phyloP scores from a whole-genome alignment of 2,113 vertebrate species.

The Cyprinodon tularosa region DNA sequence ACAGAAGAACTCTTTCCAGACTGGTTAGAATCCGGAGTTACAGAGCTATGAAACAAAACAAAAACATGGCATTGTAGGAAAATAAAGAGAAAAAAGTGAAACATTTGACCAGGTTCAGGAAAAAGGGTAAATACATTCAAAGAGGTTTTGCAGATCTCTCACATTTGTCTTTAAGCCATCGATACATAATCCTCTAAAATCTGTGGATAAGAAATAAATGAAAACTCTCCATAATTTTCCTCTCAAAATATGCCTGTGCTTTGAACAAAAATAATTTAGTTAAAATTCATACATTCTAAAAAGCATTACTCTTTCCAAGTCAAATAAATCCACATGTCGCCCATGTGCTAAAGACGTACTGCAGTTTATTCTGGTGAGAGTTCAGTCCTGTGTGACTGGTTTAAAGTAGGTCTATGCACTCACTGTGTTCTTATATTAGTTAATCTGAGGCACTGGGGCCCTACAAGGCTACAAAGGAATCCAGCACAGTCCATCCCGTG shows the following conservation, averaged over 20 bases:
- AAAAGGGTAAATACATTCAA: conserved; percentile 72
- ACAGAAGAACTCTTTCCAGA: conserved; percentile 42
- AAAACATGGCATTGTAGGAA: conserved; percentile 45
- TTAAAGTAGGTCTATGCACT: conserved; percentile 60
- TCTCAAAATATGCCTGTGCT: conserved; percentile 80
- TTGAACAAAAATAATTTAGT: conserved; percentile 81
- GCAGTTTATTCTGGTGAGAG: conserved; percentile 56
- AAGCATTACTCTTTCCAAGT: conserved; percentile 62
- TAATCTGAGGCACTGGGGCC: conserved; percentile 68
- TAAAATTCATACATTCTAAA: conserved; percentile 83
- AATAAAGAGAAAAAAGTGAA: conserved; percentile 54
- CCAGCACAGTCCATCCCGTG: conserved; percentile 57
- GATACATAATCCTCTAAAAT: conserved; percentile 58
- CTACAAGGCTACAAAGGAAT: conserved; percentile 63
- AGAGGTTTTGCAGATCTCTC: conserved; percentile 65
- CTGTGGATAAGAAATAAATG: conserved; percentile 76
- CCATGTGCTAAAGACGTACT: conserved; percentile 78
- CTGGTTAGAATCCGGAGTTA: conserved; percentile 23
- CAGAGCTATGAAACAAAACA: conserved; percentile 27
- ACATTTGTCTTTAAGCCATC: conserved; percentile 54
- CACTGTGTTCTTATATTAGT: conserved; percentile 52
- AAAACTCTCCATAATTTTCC: conserved; percentile 75
- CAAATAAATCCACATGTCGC: conserved; percentile 70
- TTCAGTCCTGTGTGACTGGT: conserved; percentile 61
- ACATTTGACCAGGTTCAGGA: conserved; percentile 52